These are phyloP conservation scores for Tipula confusa DNA, from an alignment of 2,888 invertebrate species.

Conservation along the genomic window DNA sequence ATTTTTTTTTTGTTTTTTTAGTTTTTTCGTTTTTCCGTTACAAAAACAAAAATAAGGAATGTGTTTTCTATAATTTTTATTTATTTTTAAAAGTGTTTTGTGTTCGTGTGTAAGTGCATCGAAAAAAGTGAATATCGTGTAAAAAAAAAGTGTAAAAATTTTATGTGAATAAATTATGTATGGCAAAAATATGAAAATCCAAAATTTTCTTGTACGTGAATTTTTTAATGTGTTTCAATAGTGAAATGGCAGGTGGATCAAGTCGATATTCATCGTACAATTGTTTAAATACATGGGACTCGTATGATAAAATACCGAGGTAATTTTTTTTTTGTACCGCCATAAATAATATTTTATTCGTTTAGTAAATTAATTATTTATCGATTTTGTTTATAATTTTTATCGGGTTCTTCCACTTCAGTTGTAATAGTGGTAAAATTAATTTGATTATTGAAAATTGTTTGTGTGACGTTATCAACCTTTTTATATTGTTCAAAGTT, in stretches of 20 bases:
- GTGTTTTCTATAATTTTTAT: background rate
- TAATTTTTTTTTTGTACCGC: constrained; percentile 48
- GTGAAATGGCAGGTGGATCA: constrained; percentile 52
- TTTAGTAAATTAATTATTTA: background rate
- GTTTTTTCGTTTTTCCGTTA: background rate
- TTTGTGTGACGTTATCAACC: background rate
- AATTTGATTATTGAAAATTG: background rate
- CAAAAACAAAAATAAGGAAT: background rate
- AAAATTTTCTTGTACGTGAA: background rate
- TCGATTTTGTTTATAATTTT: background rate
- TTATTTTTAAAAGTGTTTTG: background rate
- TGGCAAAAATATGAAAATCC: background rate
- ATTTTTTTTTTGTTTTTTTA: background rate
- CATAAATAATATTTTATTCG: background rate
- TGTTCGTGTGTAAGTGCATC: background rate
- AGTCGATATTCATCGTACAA: constrained; percentile 86
- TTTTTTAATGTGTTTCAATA: constrained; percentile 35
- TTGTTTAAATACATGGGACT: constrained; percentile 85
- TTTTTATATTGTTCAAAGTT: background rate
- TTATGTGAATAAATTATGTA: background rate
- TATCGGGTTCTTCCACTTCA: background rate
- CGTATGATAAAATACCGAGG: constrained; percentile 87
- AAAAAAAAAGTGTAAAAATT: no score
- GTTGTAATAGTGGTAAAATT: background rate
- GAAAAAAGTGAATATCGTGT: background rate